phyloP scores from a whole-genome alignment of 2,113 vertebrate genomes.

The Datnioides undecimradiatus region DNA sequence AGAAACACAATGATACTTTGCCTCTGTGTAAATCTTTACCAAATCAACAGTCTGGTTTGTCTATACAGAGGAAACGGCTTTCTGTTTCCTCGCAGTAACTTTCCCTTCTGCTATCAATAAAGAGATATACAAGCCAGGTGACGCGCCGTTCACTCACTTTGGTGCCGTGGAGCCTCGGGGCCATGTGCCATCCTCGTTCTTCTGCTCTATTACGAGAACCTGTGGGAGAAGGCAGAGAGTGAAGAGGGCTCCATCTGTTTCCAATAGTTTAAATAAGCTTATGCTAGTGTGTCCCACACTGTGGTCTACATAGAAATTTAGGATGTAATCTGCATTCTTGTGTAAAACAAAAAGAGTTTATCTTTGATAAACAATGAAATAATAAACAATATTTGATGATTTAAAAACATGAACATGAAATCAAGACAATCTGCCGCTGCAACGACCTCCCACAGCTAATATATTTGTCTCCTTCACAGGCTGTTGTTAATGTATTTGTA shows the following conservation, averaged over 20 bases:
- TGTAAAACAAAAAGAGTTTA: neutral
- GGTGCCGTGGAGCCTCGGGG: slow-evolving; percentile 93
- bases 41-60: neutral
- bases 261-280: neutral
- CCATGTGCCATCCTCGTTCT: slow-evolving; percentile 97
- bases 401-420: too few species aligned
- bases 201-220: slow-evolving; percentile 99
- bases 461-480: neutral
- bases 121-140: neutral
- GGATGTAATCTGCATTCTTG: neutral
- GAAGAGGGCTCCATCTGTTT: slow-evolving; percentile 29
- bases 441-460: too few species aligned
- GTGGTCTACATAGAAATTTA: neutral
- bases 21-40: neutral
- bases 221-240: slow-evolving; percentile 70
- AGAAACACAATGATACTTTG: neutral
- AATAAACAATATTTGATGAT: too few species aligned
- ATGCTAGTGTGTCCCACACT: neutral
- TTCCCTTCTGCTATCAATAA: slow-evolving; percentile 12
- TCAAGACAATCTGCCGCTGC: neutral
- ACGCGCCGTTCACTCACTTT: slow-evolving; percentile 89
- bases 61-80: neutral
- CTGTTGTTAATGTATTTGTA: neutral
- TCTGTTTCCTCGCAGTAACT: slow-evolving; percentile 11
- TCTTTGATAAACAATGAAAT: too few species aligned